A percentile compares a stretch with the other conserved stretches of the same genome.
phyloP scores from a whole-genome alignment of 2,888 invertebrate species.

The Cephus pulcher region DNA sequence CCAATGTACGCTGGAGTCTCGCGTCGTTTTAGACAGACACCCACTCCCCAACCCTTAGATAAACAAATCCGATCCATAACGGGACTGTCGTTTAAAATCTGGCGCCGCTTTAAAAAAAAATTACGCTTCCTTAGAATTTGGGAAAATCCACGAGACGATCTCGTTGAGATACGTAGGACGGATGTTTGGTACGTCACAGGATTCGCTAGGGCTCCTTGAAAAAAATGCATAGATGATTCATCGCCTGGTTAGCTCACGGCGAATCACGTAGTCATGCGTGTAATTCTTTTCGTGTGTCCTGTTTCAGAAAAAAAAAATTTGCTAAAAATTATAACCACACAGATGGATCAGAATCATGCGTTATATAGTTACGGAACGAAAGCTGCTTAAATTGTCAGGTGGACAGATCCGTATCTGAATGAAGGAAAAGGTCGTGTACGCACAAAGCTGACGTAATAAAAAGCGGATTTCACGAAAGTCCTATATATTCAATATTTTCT shows the following conservation, averaged over 20 bases:
- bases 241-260: not conserved
- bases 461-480: not conserved
- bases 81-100: not conserved
- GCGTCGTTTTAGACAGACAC: not conserved
- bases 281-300: not conserved
- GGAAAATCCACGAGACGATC: not conserved
- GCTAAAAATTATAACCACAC: not conserved
- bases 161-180: not conserved
- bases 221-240: not conserved
- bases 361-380: not conserved
- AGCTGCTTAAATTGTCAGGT: slow-evolving; percentile 4
- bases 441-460: not conserved
- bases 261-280: not conserved
- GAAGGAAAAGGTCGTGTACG: slow-evolving; percentile 5
- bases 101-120: not conserved
- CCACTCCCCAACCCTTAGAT: not conserved
- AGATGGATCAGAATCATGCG: not conserved
- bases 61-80: not conserved
- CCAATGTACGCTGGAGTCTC: not conserved
- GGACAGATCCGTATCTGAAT: not conserved
- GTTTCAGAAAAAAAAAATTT: not conserved
- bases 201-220: not conserved
- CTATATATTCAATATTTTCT: not conserved
- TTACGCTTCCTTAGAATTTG: not conserved
- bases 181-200: not conserved